These are phyloP conservation scores for Sinodicranocentrus sp. DNA, from an alignment of 2,888 invertebrate species.

Conservation along the genomic window DNA sequence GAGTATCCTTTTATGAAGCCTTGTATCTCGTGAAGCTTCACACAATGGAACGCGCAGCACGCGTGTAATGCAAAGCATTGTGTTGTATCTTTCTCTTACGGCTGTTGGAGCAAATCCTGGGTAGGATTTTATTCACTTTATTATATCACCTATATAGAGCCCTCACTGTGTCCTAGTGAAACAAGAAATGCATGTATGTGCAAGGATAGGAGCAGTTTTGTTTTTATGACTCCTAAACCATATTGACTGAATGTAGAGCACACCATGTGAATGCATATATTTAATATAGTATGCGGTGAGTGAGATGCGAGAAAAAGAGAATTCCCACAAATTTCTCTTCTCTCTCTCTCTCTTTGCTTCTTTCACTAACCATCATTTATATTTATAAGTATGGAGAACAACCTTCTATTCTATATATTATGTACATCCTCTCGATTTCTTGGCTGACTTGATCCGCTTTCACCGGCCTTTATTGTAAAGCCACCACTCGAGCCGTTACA, in stretches of 20 bases:
- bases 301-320: not conserved
- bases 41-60: not conserved
- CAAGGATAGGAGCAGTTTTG: not conserved
- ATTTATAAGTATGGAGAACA: not conserved
- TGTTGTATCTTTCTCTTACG: not conserved
- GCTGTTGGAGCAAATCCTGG: not conserved
- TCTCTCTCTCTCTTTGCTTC: not conserved
- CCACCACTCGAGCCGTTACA: slow-evolving; percentile 57
- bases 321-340: slow-evolving; percentile 22
- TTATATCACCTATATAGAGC: no score
- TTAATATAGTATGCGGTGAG: not conserved
- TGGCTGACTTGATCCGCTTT: slow-evolving; percentile 62
- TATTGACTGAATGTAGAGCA: not conserved
- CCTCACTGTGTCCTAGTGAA: no score
- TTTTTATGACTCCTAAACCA: slow-evolving; percentile 20
- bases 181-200: no score
- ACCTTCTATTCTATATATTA: slow-evolving; percentile 8
- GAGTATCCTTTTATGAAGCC: not conserved
- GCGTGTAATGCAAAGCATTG: slow-evolving; percentile 2
- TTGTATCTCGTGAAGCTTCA: not conserved
- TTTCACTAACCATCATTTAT: slow-evolving; percentile 2
- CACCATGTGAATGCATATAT: not conserved
- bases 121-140: not conserved
- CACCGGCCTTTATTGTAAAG: slow-evolving; percentile 56
- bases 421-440: slow-evolving; percentile 39